phyloP scores from a whole-genome alignment of 2,113 vertebrate species.

The Platycercus adscitus region DNA sequence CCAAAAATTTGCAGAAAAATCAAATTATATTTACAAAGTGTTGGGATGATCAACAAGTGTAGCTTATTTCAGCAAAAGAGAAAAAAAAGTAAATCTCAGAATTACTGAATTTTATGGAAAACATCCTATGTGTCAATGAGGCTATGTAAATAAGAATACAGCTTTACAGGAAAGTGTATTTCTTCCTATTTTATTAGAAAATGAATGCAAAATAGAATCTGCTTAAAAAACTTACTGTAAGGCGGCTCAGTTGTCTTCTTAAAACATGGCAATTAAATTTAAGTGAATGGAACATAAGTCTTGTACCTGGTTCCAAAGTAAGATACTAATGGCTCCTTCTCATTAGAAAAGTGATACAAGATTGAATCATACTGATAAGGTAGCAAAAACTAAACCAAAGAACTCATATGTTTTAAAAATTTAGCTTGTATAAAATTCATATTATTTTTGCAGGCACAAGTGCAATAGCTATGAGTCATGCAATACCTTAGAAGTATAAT shows the following conservation, averaged over 20 bases:
- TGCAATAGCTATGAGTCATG: background rate
- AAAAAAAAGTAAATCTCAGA: background rate
- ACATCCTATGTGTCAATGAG: background rate
- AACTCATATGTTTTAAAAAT: background rate
- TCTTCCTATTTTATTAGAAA: background rate
- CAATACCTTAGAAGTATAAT: background rate
- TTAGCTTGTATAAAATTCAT: background rate
- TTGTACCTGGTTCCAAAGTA: background rate
- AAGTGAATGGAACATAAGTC: background rate
- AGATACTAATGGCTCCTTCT: background rate
- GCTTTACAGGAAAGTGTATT: background rate
- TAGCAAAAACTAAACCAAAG: background rate
- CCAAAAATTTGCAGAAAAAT: background rate
- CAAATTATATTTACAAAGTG: background rate
- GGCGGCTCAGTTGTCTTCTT: background rate
- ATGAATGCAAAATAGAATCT: background rate
- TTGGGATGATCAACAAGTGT: background rate
- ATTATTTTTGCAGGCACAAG: background rate
- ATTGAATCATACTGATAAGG: background rate
- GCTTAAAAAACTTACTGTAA: background rate
- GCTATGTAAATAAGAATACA: background rate
- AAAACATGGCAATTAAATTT: background rate
- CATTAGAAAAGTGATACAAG: background rate
- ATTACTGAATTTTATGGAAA: background rate
- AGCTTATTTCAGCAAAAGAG: background rate